Conservation (phyloP, 2,888 invertebrate genomes). For the Synergus umbraculus region DNA sequence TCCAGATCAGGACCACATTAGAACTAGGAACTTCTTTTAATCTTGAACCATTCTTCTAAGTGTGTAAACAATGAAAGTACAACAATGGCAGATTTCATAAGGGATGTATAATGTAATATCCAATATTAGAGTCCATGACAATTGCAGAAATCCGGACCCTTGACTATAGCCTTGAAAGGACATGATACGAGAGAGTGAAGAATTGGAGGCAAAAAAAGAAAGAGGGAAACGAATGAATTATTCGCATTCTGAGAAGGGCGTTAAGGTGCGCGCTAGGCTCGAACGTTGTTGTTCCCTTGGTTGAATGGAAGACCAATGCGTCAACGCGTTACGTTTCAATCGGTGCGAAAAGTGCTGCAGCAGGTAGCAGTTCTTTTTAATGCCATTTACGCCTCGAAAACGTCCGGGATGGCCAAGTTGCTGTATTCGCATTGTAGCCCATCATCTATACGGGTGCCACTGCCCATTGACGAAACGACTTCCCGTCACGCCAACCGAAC, state of each 20-base stretch:
- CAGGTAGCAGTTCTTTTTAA: conserved; percentile 55
- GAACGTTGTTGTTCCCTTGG: conserved; percentile 7
- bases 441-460: conserved; percentile 41
- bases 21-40: neutral
- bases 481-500: conserved; percentile 58
- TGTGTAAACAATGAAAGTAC: neutral
- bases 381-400: conserved; percentile 57
- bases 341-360: conserved; percentile 42
- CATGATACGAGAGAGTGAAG: conserved; percentile 13
- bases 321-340: conserved; percentile 51
- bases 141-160: neutral
- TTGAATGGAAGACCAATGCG: conserved; percentile 44
- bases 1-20: too few species aligned
- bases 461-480: conserved; percentile 57
- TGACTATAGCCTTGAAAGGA: neutral
- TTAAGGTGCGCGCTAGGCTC: conserved; percentile 13
- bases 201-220: conserved; percentile 36
- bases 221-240: conserved; percentile 44
- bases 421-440: conserved; percentile 51
- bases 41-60: neutral
- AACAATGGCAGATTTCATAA: neutral
- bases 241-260: conserved; percentile 48
- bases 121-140: neutral
- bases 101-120: neutral
- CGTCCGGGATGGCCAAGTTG: conserved; percentile 47